A percentile compares a stretch with the other conserved stretches of the same genome.
These are phyloP conservation scores for Lethrus apterus DNA, from an alignment of 1,140 invertebrate species.

Conservation along the genomic window DNA sequence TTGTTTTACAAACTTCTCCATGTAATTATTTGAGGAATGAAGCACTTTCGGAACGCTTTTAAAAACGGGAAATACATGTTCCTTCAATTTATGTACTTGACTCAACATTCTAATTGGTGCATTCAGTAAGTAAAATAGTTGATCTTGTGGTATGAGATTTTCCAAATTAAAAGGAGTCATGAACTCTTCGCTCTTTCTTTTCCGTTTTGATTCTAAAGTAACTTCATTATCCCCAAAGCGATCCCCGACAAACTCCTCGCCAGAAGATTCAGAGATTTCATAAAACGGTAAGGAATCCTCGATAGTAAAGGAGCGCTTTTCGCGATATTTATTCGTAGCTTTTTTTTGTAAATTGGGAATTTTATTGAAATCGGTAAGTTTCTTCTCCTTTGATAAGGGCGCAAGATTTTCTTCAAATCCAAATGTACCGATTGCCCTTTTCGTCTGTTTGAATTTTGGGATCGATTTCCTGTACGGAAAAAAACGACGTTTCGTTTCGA, in stretches of 20 bases:
- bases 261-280: neutral
- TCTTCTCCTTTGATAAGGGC: too few species aligned
- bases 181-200: too few species aligned
- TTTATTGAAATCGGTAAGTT: too few species aligned
- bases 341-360: too few species aligned
- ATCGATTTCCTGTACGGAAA: neutral
- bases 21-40: neutral
- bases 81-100: constrained; percentile 1
- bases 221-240: neutral
- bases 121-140: neutral
- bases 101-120: constrained; percentile 4
- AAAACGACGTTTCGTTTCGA: neutral
- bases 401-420: too few species aligned
- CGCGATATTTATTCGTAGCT: too few species aligned
- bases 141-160: neutral
- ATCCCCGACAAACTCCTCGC: neutral
- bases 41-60: constrained; percentile 1
- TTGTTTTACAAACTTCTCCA: constrained; percentile 2
- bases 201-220: too few species aligned
- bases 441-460: neutral
- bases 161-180: neutral
- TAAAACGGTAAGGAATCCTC: too few species aligned
- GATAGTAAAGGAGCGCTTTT: too few species aligned
- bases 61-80: neutral
- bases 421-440: neutral